Evolutionary conservation across 2,888 invertebrate species (phyloP), one percentile per base, ranked within the genome.

Genomic region (Thera obeliscata): DNA sequence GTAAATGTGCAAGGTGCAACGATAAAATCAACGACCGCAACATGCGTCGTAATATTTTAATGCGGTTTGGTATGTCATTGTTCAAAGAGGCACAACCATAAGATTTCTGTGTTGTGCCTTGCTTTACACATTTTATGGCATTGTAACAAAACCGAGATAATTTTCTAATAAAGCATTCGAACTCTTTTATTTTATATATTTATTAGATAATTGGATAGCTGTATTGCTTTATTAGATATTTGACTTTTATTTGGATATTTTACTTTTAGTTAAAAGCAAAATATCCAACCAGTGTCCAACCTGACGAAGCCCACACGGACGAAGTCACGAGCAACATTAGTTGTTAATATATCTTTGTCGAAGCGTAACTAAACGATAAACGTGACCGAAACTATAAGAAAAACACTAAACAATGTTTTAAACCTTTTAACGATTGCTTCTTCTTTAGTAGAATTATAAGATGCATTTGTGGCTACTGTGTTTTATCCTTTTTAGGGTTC

Each of bases 41-140:
- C 72, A 75, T 78, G 77, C 78, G 11, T 48, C 46, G 52, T 52
- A 82, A 83, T 82, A 81, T 76, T 80, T 78, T 76, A 74, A 74
- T 85, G 86, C 74, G 87, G 86, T 85, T 84, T 69, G 67, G 66
- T 71, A 71, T 70, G 70, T 80, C 79, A 82, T 85, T 84, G 84
- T 86, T 83, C 79, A 72, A 73, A 58, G 65, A 74, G 50, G 49
- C 46, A 67, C 71, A 71, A 75, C 73, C 74, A 70, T 64, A 7
- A 46, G 43, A 9, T 9, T 8, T 46, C 56, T 55, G 46, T 66
- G 48, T 67, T 66, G 38, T 56, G 50, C 46, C 49, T 49, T 48
- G 66, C 46, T 43, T 49, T 54, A 4, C 54, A 6, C 54, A 6
- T 61, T 64, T 62, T 46, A 59, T 46, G 35, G 12, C 41, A 36